These are phyloP conservation scores for Philaethria dido DNA, from an alignment of 2,888 invertebrate genomes.

Conservation along the genomic window DNA sequence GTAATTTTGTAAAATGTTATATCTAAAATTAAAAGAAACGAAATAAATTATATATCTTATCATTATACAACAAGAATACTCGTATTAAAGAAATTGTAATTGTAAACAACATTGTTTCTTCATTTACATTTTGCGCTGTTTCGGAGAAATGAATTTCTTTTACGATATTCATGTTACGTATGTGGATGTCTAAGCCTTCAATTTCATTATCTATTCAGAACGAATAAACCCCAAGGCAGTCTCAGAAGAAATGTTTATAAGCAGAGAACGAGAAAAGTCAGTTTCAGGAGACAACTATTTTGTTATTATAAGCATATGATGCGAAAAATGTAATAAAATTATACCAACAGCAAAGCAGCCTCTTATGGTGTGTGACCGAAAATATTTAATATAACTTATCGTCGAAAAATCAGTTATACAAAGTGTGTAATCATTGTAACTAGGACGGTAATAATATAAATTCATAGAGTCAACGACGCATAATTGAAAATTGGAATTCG, in stretches of 20 bases:
- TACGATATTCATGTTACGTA: conserved; percentile 14
- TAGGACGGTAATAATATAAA: no score
- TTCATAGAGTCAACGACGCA: no score
- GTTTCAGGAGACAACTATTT: conserved; percentile 1
- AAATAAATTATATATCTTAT: neutral
- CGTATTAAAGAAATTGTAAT: conserved; percentile 15
- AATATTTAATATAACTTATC: no score
- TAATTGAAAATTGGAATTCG: no score
- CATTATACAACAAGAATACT: conserved; percentile 14
- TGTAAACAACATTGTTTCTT: conserved; percentile 9
- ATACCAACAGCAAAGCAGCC: neutral
- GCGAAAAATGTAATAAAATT: neutral
- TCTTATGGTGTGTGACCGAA: neutral
- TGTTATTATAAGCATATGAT: neutral
- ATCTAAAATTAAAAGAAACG: neutral
- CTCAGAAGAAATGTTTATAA: conserved; percentile 27
- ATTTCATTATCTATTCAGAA: conserved; percentile 35
- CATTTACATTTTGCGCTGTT: conserved; percentile 20
- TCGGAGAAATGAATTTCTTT: conserved; percentile 12
- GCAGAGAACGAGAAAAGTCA: conserved; percentile 11
- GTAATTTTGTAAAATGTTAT: neutral
- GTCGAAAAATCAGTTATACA: no score
- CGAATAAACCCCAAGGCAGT: conserved; percentile 26
- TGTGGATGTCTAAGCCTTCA: conserved; percentile 22
- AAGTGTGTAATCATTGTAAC: no score